Percentiles rank a stretch among this genome's conserved stretches.
These are phyloP conservation scores for Morpho helenor DNA, from an alignment of 2,888 invertebrate genomes.

Conservation along the genomic window DNA sequence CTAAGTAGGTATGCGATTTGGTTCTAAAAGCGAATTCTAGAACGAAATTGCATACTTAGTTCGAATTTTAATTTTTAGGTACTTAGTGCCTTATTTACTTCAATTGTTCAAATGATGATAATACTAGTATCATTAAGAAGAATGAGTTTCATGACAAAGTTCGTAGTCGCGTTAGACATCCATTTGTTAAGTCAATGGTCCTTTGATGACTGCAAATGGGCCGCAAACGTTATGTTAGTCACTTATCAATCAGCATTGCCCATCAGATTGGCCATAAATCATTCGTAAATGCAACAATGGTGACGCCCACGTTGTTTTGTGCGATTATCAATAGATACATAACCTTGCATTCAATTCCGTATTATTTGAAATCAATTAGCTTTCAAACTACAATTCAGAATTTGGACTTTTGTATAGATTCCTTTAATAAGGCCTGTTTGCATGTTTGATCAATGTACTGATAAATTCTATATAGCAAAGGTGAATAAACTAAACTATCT, in stretches of 20 bases:
- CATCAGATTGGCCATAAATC: slow-evolving; percentile 42
- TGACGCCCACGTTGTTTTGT: slow-evolving; percentile 48
- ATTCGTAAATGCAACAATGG: slow-evolving; percentile 48
- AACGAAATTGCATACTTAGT: too few species aligned
- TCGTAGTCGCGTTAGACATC: slow-evolving; percentile 31
- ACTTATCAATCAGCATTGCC: slow-evolving; percentile 58
- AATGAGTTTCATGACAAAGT: slow-evolving; percentile 27
- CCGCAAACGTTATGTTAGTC: slow-evolving; percentile 52
- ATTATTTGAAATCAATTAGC: slow-evolving; percentile 44
- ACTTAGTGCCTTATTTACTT: too few species aligned
- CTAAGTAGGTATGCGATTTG: too few species aligned
- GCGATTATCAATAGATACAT: slow-evolving; percentile 41
- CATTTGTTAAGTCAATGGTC: slow-evolving; percentile 46
- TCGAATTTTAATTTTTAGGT: too few species aligned
- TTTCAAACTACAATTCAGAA: slow-evolving; percentile 4
- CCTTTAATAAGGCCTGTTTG: neutral
- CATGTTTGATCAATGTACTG: neutral
- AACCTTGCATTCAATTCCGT: slow-evolving; percentile 42
- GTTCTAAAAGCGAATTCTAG: too few species aligned
- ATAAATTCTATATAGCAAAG: neutral
- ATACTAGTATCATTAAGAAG: slow-evolving; percentile 20
- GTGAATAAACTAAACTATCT: too few species aligned
- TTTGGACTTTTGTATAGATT: slow-evolving; percentile 1
- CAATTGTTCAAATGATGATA: slow-evolving; percentile 1
- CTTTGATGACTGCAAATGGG: slow-evolving; percentile 59